Conservation (phyloP, 2,797 vertebrate species). For the Rhinella marina region DNA sequence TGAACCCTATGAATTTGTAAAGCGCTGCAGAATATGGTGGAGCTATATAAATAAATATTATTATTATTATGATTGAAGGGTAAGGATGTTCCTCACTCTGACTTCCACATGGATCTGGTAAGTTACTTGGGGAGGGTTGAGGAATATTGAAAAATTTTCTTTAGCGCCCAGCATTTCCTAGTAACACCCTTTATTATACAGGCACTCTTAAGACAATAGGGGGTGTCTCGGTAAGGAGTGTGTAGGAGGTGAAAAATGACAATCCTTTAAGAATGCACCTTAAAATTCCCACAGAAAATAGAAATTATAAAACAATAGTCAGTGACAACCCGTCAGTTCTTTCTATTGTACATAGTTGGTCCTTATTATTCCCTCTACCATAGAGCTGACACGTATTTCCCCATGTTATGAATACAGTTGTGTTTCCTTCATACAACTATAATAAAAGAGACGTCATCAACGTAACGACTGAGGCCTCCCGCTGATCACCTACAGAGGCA, state of each 20-base stretch:
- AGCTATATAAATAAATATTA: no score
- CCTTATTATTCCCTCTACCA: not conserved
- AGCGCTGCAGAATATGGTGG: no score
- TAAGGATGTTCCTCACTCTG: not conserved
- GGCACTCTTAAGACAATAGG: not conserved
- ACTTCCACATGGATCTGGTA: not conserved
- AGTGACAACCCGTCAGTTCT: not conserved
- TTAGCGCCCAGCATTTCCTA: not conserved
- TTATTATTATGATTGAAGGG: no score
- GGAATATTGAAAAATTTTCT: not conserved
- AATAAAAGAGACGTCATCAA: not conserved
- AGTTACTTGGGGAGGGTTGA: not conserved
- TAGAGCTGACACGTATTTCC: not conserved
- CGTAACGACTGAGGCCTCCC: not conserved
- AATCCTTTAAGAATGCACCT: not conserved
- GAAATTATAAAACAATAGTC: not conserved
- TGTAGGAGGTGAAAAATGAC: not conserved
- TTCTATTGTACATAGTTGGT: not conserved
- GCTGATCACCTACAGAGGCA: not conserved
- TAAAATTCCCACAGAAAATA: not conserved
- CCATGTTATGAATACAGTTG: not conserved
- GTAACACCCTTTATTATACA: not conserved
- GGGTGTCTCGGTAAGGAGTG: not conserved
- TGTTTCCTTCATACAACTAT: not conserved
- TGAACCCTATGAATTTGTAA: no score